Conservation (phyloP, 2,113 vertebrate genomes). For the Sigmodon hispidus region DNA sequence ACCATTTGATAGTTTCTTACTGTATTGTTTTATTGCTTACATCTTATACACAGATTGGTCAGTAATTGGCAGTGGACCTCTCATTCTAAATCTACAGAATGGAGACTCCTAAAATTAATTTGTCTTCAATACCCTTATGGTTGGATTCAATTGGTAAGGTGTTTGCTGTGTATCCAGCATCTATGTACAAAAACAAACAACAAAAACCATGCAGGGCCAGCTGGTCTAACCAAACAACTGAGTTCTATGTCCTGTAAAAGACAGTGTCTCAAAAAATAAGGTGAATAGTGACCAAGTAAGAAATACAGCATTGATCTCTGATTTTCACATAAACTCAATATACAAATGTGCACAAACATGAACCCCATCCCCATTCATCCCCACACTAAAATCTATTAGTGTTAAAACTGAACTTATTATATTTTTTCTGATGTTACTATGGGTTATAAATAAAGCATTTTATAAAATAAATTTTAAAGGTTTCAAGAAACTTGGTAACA, state of each 20-base stretch:
- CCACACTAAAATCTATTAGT: neutral
- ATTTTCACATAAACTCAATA: neutral
- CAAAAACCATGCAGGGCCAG: neutral
- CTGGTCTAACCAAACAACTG: neutral
- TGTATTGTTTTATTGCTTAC: neutral
- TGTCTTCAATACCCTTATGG: neutral
- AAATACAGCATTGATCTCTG: neutral
- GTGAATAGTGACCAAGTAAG: neutral
- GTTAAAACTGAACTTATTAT: neutral
- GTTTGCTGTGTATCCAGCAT: neutral
- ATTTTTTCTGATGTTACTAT: neutral
- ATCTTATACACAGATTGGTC: neutral
- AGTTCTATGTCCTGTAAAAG: neutral
- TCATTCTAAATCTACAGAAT: neutral
- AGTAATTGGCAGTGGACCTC: neutral
- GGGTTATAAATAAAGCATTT: neutral
- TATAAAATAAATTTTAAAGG: slow-evolving; percentile 21
- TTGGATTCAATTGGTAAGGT: neutral
- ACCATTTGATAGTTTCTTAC: neutral
- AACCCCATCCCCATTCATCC: neutral
- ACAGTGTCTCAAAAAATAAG: neutral
- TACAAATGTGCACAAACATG: neutral
- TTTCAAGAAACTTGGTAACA: neutral
- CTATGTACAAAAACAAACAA: neutral
- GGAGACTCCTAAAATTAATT: neutral